These are phyloP conservation scores for Boulengeromyrus knoepffleri DNA, from an alignment of 2,113 vertebrate species.

Conservation along the genomic window DNA sequence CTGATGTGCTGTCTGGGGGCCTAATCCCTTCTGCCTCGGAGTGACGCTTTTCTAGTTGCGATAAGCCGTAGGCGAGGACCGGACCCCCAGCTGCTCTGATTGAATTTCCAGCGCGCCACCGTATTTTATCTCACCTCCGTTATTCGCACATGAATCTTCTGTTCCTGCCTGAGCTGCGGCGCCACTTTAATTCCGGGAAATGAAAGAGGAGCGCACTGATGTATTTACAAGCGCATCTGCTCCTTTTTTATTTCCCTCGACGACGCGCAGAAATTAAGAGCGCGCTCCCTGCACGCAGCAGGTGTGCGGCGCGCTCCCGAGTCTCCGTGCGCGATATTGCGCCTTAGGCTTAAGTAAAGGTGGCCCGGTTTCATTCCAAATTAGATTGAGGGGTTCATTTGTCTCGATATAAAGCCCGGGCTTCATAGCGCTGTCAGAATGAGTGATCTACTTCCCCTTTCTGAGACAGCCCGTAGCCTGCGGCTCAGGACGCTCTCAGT, in stretches of 20 bases:
- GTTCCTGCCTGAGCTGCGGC: background rate
- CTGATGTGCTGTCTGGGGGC: background rate
- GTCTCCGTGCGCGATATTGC: slow-evolving; percentile 1
- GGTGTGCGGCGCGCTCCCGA: background rate
- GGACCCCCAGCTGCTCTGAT: background rate
- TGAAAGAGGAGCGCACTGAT: slow-evolving; percentile 6
- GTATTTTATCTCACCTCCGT: slow-evolving; percentile 5
- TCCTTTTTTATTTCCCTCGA: slow-evolving; percentile 12
- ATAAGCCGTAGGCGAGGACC: background rate
- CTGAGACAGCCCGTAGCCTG: background rate
- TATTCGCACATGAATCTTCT: background rate
- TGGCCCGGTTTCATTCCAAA: background rate
- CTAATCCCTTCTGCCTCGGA: background rate
- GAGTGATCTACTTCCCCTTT: background rate
- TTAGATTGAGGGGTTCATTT: slow-evolving; percentile 3
- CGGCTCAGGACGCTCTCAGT: background rate
- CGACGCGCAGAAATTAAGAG: slow-evolving; percentile 7
- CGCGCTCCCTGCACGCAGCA: background rate
- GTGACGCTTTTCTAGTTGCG: background rate
- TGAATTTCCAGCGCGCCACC: background rate
- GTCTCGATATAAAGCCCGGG: slow-evolving; percentile 2
- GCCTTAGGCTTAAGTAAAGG: slow-evolving; percentile 15
- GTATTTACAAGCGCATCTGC: background rate
- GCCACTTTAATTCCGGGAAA: background rate
- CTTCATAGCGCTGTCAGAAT: background rate